Conservation (phyloP, 2,888 invertebrate genomes). For the Heliconius ismenius region DNA sequence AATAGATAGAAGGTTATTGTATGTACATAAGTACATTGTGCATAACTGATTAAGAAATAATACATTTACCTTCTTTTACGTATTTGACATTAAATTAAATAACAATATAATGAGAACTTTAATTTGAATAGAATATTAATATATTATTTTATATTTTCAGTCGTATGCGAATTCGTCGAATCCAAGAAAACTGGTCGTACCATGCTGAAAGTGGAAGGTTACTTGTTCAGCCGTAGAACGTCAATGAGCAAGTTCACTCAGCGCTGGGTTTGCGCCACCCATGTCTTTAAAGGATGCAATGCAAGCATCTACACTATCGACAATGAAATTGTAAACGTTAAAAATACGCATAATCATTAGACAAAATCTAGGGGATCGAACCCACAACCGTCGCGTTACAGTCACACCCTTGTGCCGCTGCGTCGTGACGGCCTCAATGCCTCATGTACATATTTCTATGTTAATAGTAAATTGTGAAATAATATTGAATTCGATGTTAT, state of each 20-base stretch:
- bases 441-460: no score
- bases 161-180: slow-evolving; percentile 49
- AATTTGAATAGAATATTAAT: neutral
- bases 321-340: slow-evolving; percentile 42
- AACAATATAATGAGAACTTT: neutral
- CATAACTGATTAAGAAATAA: no score
- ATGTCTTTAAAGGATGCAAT: slow-evolving; percentile 49
- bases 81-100: no score
- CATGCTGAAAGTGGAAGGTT: slow-evolving; percentile 49
- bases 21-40: no score
- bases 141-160: slow-evolving; percentile 38
- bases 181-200: slow-evolving; percentile 52
- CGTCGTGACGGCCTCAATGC: no score
- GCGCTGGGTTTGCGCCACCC: slow-evolving; percentile 55
- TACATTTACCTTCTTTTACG: no score
- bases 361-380: slow-evolving; percentile 8
- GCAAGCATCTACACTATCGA: slow-evolving; percentile 46
- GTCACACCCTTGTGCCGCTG: no score
- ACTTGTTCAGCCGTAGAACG: slow-evolving; percentile 47
- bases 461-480: no score
- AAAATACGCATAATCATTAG: slow-evolving; percentile 45
- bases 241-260: slow-evolving; percentile 40
- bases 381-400: no score
- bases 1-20: no score
- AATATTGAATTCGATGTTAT: neutral